phyloP scores from a whole-genome alignment of 53 echinoderm and acorn worm species.

The Astropecten irregularis region DNA sequence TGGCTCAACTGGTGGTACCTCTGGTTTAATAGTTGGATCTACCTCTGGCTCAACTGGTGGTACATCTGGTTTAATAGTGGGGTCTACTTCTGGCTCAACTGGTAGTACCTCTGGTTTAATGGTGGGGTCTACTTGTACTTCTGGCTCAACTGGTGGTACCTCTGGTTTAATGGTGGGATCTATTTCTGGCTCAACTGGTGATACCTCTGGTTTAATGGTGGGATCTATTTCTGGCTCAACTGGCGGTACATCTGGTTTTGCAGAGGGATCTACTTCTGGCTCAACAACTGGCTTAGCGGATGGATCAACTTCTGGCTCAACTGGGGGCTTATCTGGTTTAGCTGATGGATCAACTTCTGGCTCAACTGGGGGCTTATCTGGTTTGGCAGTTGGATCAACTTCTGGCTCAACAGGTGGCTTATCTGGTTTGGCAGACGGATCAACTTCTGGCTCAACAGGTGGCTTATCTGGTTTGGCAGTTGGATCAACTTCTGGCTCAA shows the following conservation, averaged over 20 bases:
- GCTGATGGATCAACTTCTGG: not conserved
- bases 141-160: not conserved
- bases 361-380: not conserved
- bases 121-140: not conserved
- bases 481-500: not conserved
- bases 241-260: not conserved
- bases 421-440: not conserved
- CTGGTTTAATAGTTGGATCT: constrained; percentile 1
- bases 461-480: not conserved
- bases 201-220: not conserved
- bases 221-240: no score
- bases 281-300: not conserved
- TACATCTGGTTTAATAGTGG: not conserved
- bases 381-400: not conserved
- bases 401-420: not conserved
- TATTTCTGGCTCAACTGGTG: constrained; percentile 2
- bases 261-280: no score
- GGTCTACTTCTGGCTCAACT: not conserved
- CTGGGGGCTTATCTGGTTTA: constrained; percentile 5
- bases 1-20: not conserved
- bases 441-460: not conserved
- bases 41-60: not conserved
- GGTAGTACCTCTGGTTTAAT: not conserved
- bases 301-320: not conserved
- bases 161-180: no score